Percentiles rank a stretch among this genome's conserved stretches.
Evolutionary conservation across 2,797 vertebrate genomes (phyloP).

Genomic region (Perodicticus potto): DNA sequence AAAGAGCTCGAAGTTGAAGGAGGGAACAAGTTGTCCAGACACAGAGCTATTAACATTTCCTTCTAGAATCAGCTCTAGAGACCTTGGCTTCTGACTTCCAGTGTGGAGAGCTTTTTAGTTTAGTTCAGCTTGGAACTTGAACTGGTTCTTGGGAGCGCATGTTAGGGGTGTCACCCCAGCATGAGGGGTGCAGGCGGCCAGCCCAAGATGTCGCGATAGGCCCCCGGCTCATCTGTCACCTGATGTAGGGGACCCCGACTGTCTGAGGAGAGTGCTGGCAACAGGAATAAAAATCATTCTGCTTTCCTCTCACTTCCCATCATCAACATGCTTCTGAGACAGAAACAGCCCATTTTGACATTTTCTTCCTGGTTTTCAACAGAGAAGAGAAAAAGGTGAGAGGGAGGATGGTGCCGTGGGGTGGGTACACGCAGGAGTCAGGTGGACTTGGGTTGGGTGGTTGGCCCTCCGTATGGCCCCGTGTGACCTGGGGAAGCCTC

Average conservation of each 20-base stretch:
- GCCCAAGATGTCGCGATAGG: accelerated
- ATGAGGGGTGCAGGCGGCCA: background rate
- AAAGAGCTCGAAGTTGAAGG: background rate
- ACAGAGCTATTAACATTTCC: too few relatives aligned
- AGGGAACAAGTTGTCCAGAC: background rate
- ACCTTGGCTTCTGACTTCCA: background rate
- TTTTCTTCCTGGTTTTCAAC: background rate
- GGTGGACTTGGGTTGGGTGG: background rate
- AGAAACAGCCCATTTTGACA: background rate
- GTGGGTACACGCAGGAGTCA: background rate
- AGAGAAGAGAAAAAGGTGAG: background rate
- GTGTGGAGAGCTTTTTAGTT: background rate
- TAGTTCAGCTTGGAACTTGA: too few relatives aligned
- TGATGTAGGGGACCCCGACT: accelerated
- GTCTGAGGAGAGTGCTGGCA: accelerated
- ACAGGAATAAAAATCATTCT: background rate
- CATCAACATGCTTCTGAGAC: background rate
- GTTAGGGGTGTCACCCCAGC: background rate
- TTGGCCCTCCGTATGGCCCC: accelerated
- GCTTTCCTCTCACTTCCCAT: background rate
- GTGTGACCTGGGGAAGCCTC: background rate
- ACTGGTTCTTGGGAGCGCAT: background rate
- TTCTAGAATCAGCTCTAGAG: background rate
- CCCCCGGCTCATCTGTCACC: background rate
- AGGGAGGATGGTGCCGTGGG: background rate